Conservation (phyloP, 2,888 invertebrate species). For the Kryphioiulus occultus region DNA sequence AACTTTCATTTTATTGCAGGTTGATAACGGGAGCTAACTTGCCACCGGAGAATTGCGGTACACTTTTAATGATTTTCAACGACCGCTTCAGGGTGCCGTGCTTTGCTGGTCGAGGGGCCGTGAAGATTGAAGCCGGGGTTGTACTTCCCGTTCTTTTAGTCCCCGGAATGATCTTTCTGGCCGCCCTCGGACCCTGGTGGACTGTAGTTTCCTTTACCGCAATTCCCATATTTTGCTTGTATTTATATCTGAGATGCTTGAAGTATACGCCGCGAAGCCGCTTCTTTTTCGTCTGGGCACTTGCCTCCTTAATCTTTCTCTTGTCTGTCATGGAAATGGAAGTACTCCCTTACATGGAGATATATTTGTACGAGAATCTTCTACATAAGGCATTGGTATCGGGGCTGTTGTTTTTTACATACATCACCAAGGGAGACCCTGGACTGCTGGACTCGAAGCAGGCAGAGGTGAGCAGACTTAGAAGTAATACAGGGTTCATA, state of each 20-base stretch:
- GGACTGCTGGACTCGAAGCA: conserved; percentile 21
- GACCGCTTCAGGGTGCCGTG: conserved; percentile 41
- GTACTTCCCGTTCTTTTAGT: conserved; percentile 39
- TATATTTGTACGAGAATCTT: conserved; percentile 43
- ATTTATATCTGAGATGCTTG: conserved; percentile 20
- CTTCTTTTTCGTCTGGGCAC: conserved; percentile 43
- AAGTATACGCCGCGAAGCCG: neutral
- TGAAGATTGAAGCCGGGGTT: conserved; percentile 24
- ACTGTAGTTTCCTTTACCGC: conserved; percentile 43
- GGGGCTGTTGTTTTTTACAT: conserved; percentile 28
- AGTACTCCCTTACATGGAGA: conserved; percentile 49
- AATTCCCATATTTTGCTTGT: neutral
- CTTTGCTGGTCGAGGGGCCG: conserved; percentile 37
- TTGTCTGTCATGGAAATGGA: conserved; percentile 47
- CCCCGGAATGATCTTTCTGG: conserved; percentile 46
- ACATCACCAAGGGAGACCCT: conserved; percentile 45
- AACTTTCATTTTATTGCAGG: neutral
- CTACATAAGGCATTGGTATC: conserved; percentile 36
- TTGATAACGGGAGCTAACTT: neutral
- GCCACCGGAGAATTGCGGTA: neutral
- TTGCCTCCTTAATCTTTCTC: conserved; percentile 39
- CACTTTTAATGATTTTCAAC: neutral
- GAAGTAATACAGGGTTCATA: neutral
- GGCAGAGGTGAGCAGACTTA: neutral
- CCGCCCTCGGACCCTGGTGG: conserved; percentile 46